Base-by-base conservation (phyloP, 2,113 vertebrate species). In the Drymodes brunneopygia region DNA sequence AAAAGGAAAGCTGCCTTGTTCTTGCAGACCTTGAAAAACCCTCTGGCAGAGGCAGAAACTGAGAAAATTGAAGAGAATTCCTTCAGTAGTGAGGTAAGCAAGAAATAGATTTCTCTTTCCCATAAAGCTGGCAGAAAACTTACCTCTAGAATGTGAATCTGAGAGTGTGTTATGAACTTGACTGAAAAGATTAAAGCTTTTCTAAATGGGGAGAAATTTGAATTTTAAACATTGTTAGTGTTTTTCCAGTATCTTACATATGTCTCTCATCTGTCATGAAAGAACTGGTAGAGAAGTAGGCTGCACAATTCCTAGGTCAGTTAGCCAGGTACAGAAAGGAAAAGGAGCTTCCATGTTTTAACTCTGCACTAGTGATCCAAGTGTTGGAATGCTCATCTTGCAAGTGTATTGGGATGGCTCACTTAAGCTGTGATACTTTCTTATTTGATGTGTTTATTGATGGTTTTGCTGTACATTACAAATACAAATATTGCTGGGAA, bases 1-100 rank as follows among this genome's bases (percentile, higher is more conserved):
- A 99, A 99, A 92, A 98, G 99, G 96, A 99, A 99, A 92, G 99
- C 99, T 0, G 99, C 99, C 1, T 97, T 99, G 42, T 99, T 99
- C 93, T 97, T 99, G 38, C 99, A 99, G 86, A 99, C 98, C 45
- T 97, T 99, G 62, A 99, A 98, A 62, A 97, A 97, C 48, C 99
- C 99, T 28, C 73, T 97, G n/a, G 95, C 98, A 8, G 99, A 99
- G 80, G 80, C 98, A 13, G 99, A 99, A 84, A 90, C 96, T 38
- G 99, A 98, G 81, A 98, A 98, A 84, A 95, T 94, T 0, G 98
- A 99, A 69, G 98, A 99, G 40, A 97, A 92, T 27, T 81, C 98
- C 23, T 96, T 98, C 53, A 97, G 58, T 35, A 86, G 96, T 1
- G 98, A 99, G 99, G 99, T 99, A 58, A 74, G 97, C 84, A 47